phyloP scores from a whole-genome alignment of 2,888 invertebrate species.

The Acronicta aceris region DNA sequence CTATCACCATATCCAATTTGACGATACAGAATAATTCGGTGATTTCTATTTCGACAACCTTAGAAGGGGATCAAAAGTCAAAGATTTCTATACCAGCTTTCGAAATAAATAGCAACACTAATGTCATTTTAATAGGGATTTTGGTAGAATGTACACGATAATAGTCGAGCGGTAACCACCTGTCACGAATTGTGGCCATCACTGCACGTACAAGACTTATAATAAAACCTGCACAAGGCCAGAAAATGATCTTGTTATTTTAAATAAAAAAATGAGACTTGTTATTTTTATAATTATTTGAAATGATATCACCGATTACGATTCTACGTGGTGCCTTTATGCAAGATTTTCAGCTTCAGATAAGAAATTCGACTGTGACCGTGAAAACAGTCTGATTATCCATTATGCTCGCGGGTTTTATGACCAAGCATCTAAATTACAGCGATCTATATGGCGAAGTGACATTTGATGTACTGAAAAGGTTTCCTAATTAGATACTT shows the following conservation, averaged over 20 bases:
- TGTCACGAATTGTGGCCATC: slow-evolving; percentile 46
- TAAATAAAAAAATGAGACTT: background rate
- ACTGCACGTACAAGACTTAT: slow-evolving; percentile 3
- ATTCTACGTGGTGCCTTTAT: background rate
- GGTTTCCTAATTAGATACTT: slow-evolving; percentile 69
- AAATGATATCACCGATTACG: background rate
- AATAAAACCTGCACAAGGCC: slow-evolving; percentile 30
- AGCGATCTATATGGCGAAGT: slow-evolving; percentile 24
- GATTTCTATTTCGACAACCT: slow-evolving; percentile 56
- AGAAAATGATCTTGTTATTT: slow-evolving; percentile 24
- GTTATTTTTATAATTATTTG: background rate
- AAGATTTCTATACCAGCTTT: slow-evolving; percentile 46
- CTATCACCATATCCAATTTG: slow-evolving; percentile 53
- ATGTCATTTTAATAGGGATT: slow-evolving; percentile 53
- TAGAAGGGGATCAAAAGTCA: slow-evolving; percentile 60
- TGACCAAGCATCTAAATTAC: slow-evolving; percentile 14
- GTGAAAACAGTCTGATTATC: background rate
- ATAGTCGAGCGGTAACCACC: slow-evolving; percentile 42
- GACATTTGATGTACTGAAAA: slow-evolving; percentile 58
- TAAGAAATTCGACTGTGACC: background rate
- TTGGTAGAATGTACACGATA: slow-evolving; percentile 35
- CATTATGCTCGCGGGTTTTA: background rate
- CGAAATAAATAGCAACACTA: slow-evolving; percentile 55
- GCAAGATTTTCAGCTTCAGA: background rate
- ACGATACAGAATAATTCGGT: slow-evolving; percentile 42